Percentiles rank a stretch among this genome's conserved stretches.
Conservation (phyloP, 2,888 invertebrate genomes). For the Polymixis lichenea region DNA sequence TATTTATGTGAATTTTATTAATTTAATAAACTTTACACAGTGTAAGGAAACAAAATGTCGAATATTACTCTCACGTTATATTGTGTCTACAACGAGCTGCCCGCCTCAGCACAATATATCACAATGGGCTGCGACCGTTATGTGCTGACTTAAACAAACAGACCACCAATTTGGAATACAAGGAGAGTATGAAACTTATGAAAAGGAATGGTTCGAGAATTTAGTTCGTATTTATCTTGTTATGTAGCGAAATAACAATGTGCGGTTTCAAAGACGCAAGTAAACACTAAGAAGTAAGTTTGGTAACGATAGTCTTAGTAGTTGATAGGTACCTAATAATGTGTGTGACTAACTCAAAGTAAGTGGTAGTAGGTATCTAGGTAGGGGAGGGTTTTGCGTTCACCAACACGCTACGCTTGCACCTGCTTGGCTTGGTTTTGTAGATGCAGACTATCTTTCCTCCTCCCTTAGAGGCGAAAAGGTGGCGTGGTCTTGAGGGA, state of each 20-base stretch:
- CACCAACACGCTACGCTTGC: too few relatives aligned
- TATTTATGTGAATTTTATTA: background rate
- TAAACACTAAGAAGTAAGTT: background rate
- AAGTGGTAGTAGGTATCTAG: too few relatives aligned
- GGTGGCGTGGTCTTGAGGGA: too few relatives aligned
- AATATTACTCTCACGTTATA: constrained; percentile 2
- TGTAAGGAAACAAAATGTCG: background rate
- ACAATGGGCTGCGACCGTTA: constrained; percentile 17
- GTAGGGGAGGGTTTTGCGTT: too few relatives aligned
- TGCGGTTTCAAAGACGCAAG: background rate
- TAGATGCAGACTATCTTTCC: too few relatives aligned
- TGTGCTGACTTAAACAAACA: constrained; percentile 29
- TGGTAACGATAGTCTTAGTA: background rate
- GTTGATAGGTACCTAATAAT: too few relatives aligned
- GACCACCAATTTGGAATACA: constrained; percentile 13
- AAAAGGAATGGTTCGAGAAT: constrained; percentile 6
- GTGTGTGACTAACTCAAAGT: too few relatives aligned
- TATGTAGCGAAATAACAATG: background rate
- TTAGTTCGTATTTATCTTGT: constrained; percentile 1
- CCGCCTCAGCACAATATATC: constrained; percentile 33
- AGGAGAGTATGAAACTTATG: background rate
- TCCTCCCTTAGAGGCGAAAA: too few relatives aligned
- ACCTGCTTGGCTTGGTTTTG: too few relatives aligned
- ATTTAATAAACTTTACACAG: background rate
- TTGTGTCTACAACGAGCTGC: constrained; percentile 3